Percentiles rank a stretch among this genome's conserved stretches.
phyloP scores from a whole-genome alignment of 2,113 vertebrate genomes.

The Mus musculus region GRCm39 chr10:46811501-46812000 shows the following conservation, averaged over 20 bases:
- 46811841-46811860: neutral
- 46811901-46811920: neutral
- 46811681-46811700: neutral
- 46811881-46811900: neutral
- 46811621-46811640: neutral
- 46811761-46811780: neutral
- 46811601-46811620: neutral
- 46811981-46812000: neutral
- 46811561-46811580: neutral
- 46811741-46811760: neutral
- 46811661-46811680: neutral
- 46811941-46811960: neutral
- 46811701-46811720: neutral
- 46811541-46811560: neutral
- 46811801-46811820: neutral
- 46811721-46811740: neutral
- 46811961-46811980: neutral
- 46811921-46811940: neutral
- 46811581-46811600: neutral
- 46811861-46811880: neutral
- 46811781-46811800: neutral
- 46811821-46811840: neutral
- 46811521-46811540: constrained; percentile 30
- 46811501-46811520: neutral
- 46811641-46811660: neutral